Evolutionary conservation across 1,140 invertebrate genomes (phyloP), one percentile per base, ranked within the genome.

Genomic region (Drosophila pseudoobscura): DNA sequence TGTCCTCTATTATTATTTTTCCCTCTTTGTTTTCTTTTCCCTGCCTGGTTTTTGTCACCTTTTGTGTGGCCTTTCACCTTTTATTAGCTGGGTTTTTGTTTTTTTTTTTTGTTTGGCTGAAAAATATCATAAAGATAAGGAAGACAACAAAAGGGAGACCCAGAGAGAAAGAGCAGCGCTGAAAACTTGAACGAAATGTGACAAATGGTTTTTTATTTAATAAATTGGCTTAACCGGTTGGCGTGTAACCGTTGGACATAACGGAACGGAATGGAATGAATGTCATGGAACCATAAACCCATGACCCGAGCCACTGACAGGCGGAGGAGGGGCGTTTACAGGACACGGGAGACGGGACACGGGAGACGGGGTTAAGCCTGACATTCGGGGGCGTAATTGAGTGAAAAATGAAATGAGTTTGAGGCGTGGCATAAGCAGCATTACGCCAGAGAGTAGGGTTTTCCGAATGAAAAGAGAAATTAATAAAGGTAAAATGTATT

Each of bases 171-270:
- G 20, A 29, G 1, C 11, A 4, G 60, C 64, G 82, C 46, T 82
- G 74, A 85, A 87, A 82, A 72, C 69, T 75, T 72, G 74, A 85
- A 87, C 77, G 75, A 82, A 88, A 87, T 82, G 82, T 87, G 83
- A 88, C 82, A 87, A 87, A 87, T 87, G 82, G 74, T 78, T 87
- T 87, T 74, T 80, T 82, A 78, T 88, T 87, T 87, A 87, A 87
- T 87, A 87, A 87, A 87, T 87, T 87, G 82, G 83, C 83, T 82
- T 78, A 82, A 87, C 78, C 75, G 65, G 74, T 63, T 82, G 64
- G 66, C 74, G 53, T 75, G 75, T 57, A 41, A 56, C 49, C 49
- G 51, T 39, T 13, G 35, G 35, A 39, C 35, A 39, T 5, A 39
- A 41, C 57, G 35, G 11, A 39, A 39, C 57, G 35, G 11, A 39